Evolutionary conservation across 2,113 vertebrate genomes (phyloP).

Genomic region (Eretmochelys imbricata): DNA sequence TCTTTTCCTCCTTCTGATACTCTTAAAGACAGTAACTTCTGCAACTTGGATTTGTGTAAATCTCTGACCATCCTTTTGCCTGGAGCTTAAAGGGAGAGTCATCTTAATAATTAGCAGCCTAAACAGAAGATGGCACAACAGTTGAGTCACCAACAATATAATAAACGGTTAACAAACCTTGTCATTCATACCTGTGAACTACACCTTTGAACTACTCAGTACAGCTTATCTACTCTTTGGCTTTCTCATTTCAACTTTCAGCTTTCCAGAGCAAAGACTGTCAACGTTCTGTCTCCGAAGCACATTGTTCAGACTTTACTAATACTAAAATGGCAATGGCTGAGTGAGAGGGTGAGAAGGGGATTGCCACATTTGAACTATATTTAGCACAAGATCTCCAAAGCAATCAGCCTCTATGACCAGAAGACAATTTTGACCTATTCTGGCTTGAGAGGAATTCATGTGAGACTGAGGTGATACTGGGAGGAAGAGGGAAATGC

Average conservation of each 20-base stretch:
- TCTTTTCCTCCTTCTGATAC: background rate
- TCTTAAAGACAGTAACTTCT: background rate
- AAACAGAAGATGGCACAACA: background rate
- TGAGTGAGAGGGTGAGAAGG: background rate
- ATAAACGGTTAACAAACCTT: background rate
- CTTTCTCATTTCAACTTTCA: background rate
- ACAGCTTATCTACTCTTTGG: rapidly evolving
- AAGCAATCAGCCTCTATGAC: background rate
- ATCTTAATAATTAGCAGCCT: background rate
- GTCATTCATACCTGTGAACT: background rate
- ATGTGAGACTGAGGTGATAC: background rate
- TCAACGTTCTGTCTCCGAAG: background rate
- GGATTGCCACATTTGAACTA: background rate
- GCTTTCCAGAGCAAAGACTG: background rate
- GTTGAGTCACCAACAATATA: background rate
- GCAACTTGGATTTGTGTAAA: constrained; percentile 8
- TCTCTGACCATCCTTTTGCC: background rate
- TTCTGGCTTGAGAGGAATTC: background rate
- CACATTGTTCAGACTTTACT: background rate
- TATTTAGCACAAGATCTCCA: background rate
- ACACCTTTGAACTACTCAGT: background rate
- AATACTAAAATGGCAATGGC: background rate
- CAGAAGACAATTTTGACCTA: background rate
- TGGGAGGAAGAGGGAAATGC: background rate
- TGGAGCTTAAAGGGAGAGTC: constrained; percentile 7